A percentile compares a stretch with the other conserved stretches of the same genome.
Conservation (phyloP, 2,888 invertebrate species). For the Chelonus formosanus region DNA sequence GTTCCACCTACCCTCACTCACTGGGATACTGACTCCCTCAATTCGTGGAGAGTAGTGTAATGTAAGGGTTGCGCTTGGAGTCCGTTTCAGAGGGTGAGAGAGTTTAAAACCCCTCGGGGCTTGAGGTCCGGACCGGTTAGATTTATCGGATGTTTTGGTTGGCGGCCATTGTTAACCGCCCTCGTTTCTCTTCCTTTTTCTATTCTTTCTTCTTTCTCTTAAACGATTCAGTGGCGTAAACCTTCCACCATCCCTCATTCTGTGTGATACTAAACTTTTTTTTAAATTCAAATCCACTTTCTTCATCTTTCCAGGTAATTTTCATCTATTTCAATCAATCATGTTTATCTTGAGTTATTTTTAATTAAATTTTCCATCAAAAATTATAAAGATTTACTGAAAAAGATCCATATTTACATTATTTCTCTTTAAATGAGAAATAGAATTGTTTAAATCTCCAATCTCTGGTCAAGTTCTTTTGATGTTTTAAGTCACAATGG, state of each 20-base stretch:
- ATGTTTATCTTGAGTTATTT: no score
- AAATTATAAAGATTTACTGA: no score
- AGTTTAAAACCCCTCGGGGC: constrained; percentile 64
- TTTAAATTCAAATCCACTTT: background rate
- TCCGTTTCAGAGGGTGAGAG: constrained; percentile 40
- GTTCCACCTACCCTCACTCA: constrained; percentile 1
- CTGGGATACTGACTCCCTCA: constrained; percentile 45
- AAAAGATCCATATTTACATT: no score
- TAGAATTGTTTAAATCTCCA: no score
- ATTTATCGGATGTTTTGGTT: constrained; percentile 66
- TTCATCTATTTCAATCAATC: no score
- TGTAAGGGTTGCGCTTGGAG: constrained; percentile 60
- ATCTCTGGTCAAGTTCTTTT: no score
- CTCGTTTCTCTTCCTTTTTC: constrained; percentile 50
- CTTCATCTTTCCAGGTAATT: no score
- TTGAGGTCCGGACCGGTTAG: constrained; percentile 64
- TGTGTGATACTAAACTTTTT: constrained; percentile 10
- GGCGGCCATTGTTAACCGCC: constrained; percentile 64
- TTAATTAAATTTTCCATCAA: no score
- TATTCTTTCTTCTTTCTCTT: constrained; percentile 37
- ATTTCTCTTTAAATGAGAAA: no score
- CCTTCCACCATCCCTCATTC: background rate
- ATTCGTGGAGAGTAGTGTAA: constrained; percentile 55
- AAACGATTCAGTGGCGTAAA: constrained; percentile 22
- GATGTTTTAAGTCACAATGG: background rate